Evolutionary conservation across 2,888 invertebrate species (phyloP), one percentile per base, ranked within the genome.

Genomic region (Dolichomitus sp.): DNA sequence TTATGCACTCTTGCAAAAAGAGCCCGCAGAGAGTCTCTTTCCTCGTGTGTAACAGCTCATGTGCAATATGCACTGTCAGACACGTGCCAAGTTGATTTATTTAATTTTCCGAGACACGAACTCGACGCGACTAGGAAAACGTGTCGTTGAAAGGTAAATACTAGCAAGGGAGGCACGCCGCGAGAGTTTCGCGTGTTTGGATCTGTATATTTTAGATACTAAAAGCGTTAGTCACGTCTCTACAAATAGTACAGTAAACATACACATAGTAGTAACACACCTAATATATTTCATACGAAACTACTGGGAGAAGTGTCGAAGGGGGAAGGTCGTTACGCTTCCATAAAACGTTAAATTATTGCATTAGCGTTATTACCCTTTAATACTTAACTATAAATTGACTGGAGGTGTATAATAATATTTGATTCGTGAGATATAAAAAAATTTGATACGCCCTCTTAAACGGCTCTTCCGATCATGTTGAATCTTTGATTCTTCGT

Each of bases 81-180:
- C 72, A 70, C 77, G 78, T 81, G 74, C 74, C 59, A 14, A 65
- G 52, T 70, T 78, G 78, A 75, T 82, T 79, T 79, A 82, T 78
- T 82, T 82, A 75, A 82, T 82, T 79, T 82, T 66, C 70, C 70
- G 9, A 45, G 70, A 82, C 78, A 79, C 70, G 79, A 82, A 70
- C 69, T 75, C 80, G 75, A 75, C 70, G 69, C 70, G 63, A 74
- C 70, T 52, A 23, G 19, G 48, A 37, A 78, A 82, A 75, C 82
- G 78, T 82, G 82, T 82, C 73, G 42, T 70, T 75, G 27, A 11
- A 57, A 48, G 78, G 65, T 78, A 78, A 78, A 82, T 78, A 59
- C 33, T n/a, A 82, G 69, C 45, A 52, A 68, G 77, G 9, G 23
- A 69, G 19, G 14, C 4, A 7, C 27, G 19, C 23, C 30, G 30